A percentile compares a stretch with the other conserved stretches of the same genome.
Conservation (phyloP, 2,113 vertebrate genomes). For the Epinephelus fuscoguttatus region DNA sequence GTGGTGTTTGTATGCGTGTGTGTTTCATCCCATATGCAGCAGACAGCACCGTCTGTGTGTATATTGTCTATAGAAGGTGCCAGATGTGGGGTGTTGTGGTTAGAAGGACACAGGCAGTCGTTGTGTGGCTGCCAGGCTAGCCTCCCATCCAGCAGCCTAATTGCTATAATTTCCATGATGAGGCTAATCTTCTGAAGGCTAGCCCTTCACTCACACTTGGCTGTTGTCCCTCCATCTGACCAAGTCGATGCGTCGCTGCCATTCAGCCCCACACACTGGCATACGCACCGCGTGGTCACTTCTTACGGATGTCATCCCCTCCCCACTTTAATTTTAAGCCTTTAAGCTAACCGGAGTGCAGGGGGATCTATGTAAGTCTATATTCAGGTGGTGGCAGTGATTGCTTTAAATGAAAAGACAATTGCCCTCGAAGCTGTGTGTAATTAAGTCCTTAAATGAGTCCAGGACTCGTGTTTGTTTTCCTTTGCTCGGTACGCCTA, state of each 20-base stretch:
- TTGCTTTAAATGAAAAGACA: constrained; percentile 63
- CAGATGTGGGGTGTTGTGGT: constrained; percentile 80
- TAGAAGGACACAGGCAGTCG: constrained; percentile 65
- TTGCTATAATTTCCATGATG: constrained; percentile 83
- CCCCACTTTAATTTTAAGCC: constrained; percentile 22
- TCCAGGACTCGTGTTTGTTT: constrained; percentile 53
- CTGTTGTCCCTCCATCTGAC: constrained; percentile 61
- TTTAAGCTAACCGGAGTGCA: constrained; percentile 16
- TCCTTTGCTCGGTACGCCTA: constrained; percentile 28
- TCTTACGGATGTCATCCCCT: constrained; percentile 15
- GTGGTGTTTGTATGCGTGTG: constrained; percentile 52
- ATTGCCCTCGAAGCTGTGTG: constrained; percentile 40
- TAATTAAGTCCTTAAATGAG: constrained; percentile 63
- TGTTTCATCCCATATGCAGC: constrained; percentile 58
- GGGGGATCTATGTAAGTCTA: constrained; percentile 13
- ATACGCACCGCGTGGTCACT: background rate
- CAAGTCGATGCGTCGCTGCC: constrained; percentile 26
- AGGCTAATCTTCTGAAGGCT: constrained; percentile 79
- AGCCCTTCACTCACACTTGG: constrained; percentile 73
- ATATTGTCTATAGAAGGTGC: constrained; percentile 76
- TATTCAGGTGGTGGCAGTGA: constrained; percentile 35
- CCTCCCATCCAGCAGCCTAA: constrained; percentile 74
- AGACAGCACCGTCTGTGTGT: constrained; percentile 74
- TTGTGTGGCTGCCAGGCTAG: constrained; percentile 76
- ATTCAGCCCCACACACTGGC: constrained; percentile 39